Evolutionary conservation across 2,888 invertebrate species (phyloP).

Genomic region (Eristalis pertinax): DNA sequence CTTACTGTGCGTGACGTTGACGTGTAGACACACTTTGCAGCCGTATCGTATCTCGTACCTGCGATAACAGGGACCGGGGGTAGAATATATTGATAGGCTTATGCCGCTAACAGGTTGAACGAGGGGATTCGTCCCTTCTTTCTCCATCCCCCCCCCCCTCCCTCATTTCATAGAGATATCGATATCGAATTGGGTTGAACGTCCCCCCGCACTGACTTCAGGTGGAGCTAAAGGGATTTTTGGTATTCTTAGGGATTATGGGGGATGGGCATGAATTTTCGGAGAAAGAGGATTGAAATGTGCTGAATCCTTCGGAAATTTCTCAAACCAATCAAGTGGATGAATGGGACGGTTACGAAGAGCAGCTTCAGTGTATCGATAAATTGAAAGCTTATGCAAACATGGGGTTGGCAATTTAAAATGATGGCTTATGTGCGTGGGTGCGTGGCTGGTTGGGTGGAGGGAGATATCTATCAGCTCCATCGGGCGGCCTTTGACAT

Average conservation of each 20-base stretch:
- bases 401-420: neutral
- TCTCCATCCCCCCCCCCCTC: neutral
- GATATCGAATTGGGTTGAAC: conserved; percentile 9
- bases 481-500: neutral
- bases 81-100: neutral
- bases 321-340: neutral
- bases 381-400: conserved; percentile 1
- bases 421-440: neutral
- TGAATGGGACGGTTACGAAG: neutral
- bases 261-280: neutral
- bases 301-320: neutral
- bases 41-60: neutral
- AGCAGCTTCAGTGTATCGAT: neutral
- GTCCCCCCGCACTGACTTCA: neutral
- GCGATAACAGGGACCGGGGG: neutral
- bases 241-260: neutral
- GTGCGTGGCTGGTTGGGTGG: neutral
- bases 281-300: neutral
- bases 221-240: neutral
- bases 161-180: conserved; percentile 6
- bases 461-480: too few relatives aligned
- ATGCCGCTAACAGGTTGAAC: neutral
- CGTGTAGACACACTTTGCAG: neutral
- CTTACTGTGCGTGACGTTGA: neutral
- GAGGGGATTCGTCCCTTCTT: neutral